These are phyloP conservation scores for Lepilemur ruficaudatus DNA, from an alignment of 2,797 vertebrate genomes.

Conservation along the genomic window DNA sequence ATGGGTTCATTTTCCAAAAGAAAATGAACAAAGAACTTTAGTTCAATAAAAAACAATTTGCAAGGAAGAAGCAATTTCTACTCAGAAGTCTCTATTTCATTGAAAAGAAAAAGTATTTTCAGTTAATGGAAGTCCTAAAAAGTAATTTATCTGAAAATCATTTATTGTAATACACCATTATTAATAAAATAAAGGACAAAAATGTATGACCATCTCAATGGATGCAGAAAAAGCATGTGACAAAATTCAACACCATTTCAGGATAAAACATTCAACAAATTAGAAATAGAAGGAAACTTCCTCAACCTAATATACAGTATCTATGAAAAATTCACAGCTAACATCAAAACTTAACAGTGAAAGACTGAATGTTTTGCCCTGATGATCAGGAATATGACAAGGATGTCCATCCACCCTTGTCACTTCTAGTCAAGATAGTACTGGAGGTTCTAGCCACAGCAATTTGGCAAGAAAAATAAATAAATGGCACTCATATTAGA, in stretches of 20 bases:
- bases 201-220: neutral
- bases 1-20: neutral
- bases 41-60: neutral
- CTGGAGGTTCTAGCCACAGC: neutral
- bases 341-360: neutral
- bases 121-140: constrained; percentile 4
- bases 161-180: neutral
- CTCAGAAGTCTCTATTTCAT: neutral
- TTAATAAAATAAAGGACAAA: neutral
- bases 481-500: neutral
- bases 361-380: neutral
- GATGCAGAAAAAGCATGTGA: neutral
- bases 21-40: neutral
- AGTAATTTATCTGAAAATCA: neutral
- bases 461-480: neutral
- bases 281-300: neutral
- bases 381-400: neutral
- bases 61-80: neutral
- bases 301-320: neutral
- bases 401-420: neutral
- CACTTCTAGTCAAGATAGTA: neutral
- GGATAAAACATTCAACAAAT: neutral
- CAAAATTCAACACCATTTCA: neutral
- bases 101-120: neutral
- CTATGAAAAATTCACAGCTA: neutral